These are phyloP conservation scores for Lacanobia oleracea DNA, from an alignment of 2,888 invertebrate genomes.

Conservation along the genomic window DNA sequence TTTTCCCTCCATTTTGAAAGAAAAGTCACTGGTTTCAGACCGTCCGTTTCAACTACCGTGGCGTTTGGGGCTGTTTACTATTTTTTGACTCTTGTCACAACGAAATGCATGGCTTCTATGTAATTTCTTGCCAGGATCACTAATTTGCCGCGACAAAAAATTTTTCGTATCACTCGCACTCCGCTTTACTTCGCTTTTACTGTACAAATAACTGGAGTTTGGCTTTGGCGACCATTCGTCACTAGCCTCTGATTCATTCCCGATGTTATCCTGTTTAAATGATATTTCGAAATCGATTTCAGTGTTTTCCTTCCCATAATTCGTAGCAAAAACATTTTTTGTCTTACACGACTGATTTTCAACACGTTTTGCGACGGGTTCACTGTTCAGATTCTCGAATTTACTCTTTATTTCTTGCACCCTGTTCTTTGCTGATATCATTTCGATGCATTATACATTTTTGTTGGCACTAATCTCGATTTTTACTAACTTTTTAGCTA, in stretches of 20 bases:
- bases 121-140: conserved; percentile 90
- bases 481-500: conserved; percentile 15
- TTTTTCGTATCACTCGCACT: conserved; percentile 79
- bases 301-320: conserved; percentile 64
- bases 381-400: conserved; percentile 90
- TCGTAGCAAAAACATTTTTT: conserved; percentile 46
- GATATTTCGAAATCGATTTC: conserved; percentile 61
- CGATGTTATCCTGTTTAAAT: conserved; percentile 59
- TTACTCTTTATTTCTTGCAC: conserved; percentile 92
- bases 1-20: conserved; percentile 83
- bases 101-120: conserved; percentile 91
- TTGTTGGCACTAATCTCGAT: conserved; percentile 54
- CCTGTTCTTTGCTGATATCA: conserved; percentile 88
- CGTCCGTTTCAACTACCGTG: conserved; percentile 84
- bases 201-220: conserved; percentile 84
- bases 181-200: conserved; percentile 79
- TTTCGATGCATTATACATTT: conserved; percentile 83
- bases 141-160: conserved; percentile 82
- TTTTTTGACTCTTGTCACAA: conserved; percentile 86
- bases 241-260: conserved; percentile 68
- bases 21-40: conserved; percentile 81
- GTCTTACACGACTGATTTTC: conserved; percentile 67
- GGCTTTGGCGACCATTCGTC: conserved; percentile 74
- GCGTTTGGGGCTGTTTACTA: conserved; percentile 77
- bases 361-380: conserved; percentile 69